Percentiles rank a stretch among this genome's conserved stretches.
These are phyloP conservation scores for Crotalus tigris DNA, from an alignment of 2,113 vertebrate genomes.

Conservation along the genomic window DNA sequence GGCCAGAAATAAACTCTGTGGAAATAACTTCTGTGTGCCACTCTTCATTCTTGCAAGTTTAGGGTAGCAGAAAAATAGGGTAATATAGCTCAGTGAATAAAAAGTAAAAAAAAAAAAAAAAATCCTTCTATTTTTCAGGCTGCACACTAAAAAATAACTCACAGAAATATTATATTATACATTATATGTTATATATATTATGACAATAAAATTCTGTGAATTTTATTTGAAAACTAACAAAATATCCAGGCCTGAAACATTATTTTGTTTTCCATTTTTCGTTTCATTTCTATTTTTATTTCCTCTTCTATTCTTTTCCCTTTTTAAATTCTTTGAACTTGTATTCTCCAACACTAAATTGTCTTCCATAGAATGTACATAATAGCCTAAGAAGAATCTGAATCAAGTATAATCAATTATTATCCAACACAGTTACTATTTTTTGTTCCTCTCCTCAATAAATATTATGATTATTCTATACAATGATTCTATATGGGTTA, in stretches of 20 bases:
- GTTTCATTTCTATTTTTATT: neutral
- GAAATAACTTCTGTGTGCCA: neutral
- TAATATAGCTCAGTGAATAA: rapidly evolving
- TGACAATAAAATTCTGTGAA: neutral
- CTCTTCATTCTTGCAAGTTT: neutral
- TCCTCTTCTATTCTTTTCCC: neutral
- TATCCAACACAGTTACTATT: neutral
- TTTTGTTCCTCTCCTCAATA: neutral
- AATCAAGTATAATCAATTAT: neutral
- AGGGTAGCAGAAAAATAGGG: neutral
- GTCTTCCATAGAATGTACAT: neutral
- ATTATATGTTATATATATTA: too few relatives aligned
- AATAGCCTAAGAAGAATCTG: neutral
- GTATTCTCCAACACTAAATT: neutral
- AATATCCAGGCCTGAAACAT: neutral
- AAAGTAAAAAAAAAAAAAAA: neutral
- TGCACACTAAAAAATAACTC: neutral
- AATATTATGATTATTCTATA: neutral
- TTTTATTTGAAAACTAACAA: neutral
- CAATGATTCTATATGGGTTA: neutral
- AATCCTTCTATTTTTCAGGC: neutral
- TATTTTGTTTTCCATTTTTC: neutral
- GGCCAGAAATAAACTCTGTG: slow-evolving; percentile 1
- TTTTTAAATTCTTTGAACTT: neutral
- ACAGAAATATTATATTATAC: neutral